Base-by-base conservation (phyloP, 2,797 vertebrate genomes). In the Poeciliopsis paucimaculata region DNA sequence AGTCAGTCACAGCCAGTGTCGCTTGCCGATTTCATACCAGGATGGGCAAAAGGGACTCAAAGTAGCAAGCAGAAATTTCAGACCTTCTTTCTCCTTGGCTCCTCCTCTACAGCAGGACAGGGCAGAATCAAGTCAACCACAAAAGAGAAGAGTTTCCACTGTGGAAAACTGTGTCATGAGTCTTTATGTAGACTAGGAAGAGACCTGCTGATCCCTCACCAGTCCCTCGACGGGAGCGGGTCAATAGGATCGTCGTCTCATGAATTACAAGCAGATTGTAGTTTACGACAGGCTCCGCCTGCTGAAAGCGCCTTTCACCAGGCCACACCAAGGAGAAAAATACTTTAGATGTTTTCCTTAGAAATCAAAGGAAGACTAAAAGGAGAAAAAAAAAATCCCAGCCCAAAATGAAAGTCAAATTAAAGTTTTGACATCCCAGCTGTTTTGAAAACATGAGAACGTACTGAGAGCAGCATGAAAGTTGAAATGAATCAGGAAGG, bases 331-430 rank as follows among this genome's bases (percentile, higher is more conserved):
- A 83, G 51, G 53, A 49, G 70, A 57, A 55, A 66, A 76, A 57
- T 43, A 64, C 46, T 26, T 75, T 39, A 85, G 8, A 87, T 45
- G 78, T 43, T 60, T 46, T 83, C 71, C 72, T 84, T 76, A 87
- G 55, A 88, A 82, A 83, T 81, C 79, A 88, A 28, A 79, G 81
- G 66, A 87, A 82, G 66, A 89, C 34, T 78, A 79, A 77, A 26
- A 75, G 16, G 23, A 64, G 82, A 53, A 73, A 76, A 77, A 78
- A 39, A 57, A 28, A 41, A 41, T 0, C 18, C 81, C 47, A 79
- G 72, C 49, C 77, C 88, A 77, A 84, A 82, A 87, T 36, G 93
- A 93, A 96, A 94, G 95, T 96, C 89, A 95, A 90, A 91, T 91
- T 93, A 43, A 75, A 84, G 86, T 91, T 89, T 84, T 78, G 81